A percentile compares a stretch with the other conserved stretches of the same genome.
Conservation (phyloP, 2,113 vertebrate species). For the Nibea albiflora region DNA sequence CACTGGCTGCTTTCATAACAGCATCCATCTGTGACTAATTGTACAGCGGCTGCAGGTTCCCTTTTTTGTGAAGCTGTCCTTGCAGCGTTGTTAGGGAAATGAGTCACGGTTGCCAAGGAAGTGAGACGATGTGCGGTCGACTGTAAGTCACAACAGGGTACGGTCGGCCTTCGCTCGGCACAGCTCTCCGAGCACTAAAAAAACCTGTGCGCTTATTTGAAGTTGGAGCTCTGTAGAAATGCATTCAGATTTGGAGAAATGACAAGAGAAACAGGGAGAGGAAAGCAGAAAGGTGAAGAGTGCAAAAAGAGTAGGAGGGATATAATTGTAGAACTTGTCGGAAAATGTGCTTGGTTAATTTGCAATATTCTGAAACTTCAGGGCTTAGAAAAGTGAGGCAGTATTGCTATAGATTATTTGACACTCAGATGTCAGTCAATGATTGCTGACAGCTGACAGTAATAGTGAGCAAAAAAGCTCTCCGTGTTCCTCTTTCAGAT, state of each 20-base stretch:
- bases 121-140: constrained; percentile 79
- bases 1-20: constrained; percentile 42
- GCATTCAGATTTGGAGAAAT: constrained; percentile 16
- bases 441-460: constrained; percentile 32
- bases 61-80: constrained; percentile 62
- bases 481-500: constrained; percentile 37
- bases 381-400: neutral
- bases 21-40: constrained; percentile 55
- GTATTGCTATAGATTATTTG: neutral
- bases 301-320: constrained; percentile 18
- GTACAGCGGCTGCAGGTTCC: constrained; percentile 61
- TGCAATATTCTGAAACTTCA: constrained; percentile 11
- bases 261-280: neutral
- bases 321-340: neutral
- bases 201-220: constrained; percentile 21
- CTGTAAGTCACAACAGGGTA: constrained; percentile 64
- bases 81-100: constrained; percentile 82
- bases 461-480: neutral
- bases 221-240: constrained; percentile 16
- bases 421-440: constrained; percentile 5
- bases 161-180: constrained; percentile 64
- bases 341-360: constrained; percentile 3
- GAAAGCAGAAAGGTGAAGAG: neutral
- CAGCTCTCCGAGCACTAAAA: constrained; percentile 8
- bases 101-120: constrained; percentile 85